Evolutionary conservation across 2,888 invertebrate genomes (phyloP).

Genomic region (Carabus problematicus): DNA sequence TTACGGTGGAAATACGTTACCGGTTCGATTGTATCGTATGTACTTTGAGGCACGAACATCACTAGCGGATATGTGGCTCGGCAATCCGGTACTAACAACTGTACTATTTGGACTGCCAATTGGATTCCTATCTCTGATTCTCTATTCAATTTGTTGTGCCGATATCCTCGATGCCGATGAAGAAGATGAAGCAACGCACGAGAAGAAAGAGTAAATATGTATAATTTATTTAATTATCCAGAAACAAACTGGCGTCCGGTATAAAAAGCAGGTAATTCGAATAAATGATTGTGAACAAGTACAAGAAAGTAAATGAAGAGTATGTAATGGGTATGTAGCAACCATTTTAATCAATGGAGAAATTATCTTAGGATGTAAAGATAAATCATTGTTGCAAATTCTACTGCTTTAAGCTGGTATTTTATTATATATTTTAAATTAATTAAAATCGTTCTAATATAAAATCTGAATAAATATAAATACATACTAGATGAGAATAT

Average conservation of each 20-base stretch:
- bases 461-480: too few relatives aligned
- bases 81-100: slow-evolving; percentile 91
- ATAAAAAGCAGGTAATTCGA: slow-evolving; percentile 28
- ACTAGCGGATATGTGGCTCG: slow-evolving; percentile 86
- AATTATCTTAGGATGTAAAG: not conserved
- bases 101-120: slow-evolving; percentile 94
- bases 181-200: slow-evolving; percentile 67
- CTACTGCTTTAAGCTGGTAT: slow-evolving; percentile 9
- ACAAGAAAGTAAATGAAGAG: slow-evolving; percentile 46
- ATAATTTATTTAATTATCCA: slow-evolving; percentile 1
- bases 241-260: too few relatives aligned
- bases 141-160: slow-evolving; percentile 95
- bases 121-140: slow-evolving; percentile 91
- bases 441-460: too few relatives aligned
- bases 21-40: slow-evolving; percentile 77
- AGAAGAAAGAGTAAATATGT: slow-evolving; percentile 59
- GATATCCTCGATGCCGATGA: slow-evolving; percentile 93
- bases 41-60: slow-evolving; percentile 85
- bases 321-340: not conserved
- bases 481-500: too few relatives aligned
- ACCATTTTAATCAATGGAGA: slow-evolving; percentile 1
- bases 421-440: not conserved
- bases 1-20: slow-evolving; percentile 84
- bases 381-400: not conserved
- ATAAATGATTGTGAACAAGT: slow-evolving; percentile 22